phyloP scores from a whole-genome alignment of 2,113 vertebrate genomes.

The Coracopsis vasa region DNA sequence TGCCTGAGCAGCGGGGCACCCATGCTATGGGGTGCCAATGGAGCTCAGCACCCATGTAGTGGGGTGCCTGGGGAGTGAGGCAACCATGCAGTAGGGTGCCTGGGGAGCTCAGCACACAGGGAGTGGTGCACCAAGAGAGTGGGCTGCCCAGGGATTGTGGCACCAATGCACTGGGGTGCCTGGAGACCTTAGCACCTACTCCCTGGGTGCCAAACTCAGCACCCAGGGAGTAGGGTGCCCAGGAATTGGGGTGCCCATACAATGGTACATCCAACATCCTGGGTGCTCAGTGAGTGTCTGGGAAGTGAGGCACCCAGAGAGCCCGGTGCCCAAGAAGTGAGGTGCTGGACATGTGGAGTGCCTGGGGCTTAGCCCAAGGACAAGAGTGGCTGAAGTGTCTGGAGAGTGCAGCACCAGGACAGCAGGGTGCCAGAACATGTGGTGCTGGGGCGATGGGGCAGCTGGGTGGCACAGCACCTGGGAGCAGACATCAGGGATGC shows the following conservation, averaged over 20 bases:
- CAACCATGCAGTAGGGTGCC: background rate
- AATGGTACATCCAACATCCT: background rate
- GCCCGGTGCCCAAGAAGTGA: fast-evolving
- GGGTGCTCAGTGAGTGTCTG: background rate
- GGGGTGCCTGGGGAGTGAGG: background rate
- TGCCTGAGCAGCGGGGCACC: background rate
- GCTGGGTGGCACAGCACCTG: background rate
- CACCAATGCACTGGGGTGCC: too few species aligned
- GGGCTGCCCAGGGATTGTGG: background rate
- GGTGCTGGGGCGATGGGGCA: background rate
- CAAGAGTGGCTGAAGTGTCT: background rate
- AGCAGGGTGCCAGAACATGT: background rate
- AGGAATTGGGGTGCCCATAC: background rate
- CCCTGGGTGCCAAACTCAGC: background rate
- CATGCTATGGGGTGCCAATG: background rate
- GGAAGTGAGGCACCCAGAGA: background rate
- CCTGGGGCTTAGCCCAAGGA: background rate
- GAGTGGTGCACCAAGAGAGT: fast-evolving
- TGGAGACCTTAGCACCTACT: background rate
- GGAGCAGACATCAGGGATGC: background rate
- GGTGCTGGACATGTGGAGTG: fast-evolving
- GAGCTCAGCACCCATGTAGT: background rate
- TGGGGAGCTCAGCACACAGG: background rate
- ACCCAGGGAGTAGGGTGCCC: too few species aligned
- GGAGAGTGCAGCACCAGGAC: background rate